Conservation (phyloP, 2,797 vertebrate species). For the Uromys caudimaculatus region DNA sequence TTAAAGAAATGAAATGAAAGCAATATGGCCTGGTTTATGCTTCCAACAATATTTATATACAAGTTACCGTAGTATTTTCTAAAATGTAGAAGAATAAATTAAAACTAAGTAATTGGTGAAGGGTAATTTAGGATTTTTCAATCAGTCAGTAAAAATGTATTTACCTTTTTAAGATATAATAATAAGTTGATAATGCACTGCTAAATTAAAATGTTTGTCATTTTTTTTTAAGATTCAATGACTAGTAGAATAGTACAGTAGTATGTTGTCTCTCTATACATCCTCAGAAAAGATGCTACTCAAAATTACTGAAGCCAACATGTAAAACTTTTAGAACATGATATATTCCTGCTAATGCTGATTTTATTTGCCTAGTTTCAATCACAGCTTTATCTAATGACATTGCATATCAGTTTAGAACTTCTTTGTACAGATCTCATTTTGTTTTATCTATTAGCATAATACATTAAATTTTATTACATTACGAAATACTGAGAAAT, state of each 20-base stretch:
- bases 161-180: background rate
- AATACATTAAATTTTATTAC: background rate
- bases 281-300: fast-evolving
- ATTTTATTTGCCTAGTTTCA: background rate
- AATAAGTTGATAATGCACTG: background rate
- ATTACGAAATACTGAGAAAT: background rate
- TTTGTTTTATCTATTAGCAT: background rate
- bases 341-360: background rate
- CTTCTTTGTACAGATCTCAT: background rate
- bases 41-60: background rate
- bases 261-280: background rate
- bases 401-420: background rate
- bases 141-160: background rate
- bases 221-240: background rate
- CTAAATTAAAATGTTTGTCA: background rate
- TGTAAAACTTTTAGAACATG: background rate
- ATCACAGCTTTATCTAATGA: background rate
- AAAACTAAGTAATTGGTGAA: background rate
- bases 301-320: background rate
- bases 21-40: background rate
- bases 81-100: background rate
- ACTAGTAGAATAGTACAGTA: background rate
- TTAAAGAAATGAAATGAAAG: background rate
- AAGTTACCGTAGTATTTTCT: background rate
- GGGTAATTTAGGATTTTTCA: background rate